These are phyloP conservation scores for Margarornis squamiger DNA, from an alignment of 2,797 vertebrate species.

Conservation along the genomic window DNA sequence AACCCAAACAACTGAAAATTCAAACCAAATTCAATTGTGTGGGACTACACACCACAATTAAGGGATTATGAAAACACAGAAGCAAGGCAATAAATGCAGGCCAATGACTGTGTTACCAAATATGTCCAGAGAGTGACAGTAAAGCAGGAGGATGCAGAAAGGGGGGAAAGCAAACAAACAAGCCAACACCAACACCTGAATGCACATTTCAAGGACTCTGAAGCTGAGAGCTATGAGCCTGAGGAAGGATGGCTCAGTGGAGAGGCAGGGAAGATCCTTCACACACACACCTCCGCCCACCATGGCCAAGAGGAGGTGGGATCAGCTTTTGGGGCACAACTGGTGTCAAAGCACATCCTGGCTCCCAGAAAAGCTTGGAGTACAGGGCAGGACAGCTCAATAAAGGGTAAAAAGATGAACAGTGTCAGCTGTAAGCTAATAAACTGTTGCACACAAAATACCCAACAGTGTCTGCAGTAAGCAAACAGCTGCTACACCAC, in stretches of 20 bases:
- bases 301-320: not conserved
- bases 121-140: not conserved
- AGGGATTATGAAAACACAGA: constrained; percentile 7
- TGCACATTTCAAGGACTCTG: not conserved
- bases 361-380: not conserved
- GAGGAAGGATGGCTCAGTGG: not conserved
- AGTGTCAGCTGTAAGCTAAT: not conserved
- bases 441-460: not conserved
- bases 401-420: not conserved
- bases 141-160: not conserved
- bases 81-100: not conserved
- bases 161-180: not conserved
- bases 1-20: constrained; percentile 36
- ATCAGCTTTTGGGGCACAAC: not conserved
- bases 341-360: not conserved
- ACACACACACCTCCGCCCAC: not conserved
- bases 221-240: not conserved
- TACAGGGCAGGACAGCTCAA: not conserved
- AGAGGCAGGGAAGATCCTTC: not conserved
- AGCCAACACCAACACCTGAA: fast-evolving
- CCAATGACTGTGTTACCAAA: not conserved
- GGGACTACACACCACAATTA: not conserved
- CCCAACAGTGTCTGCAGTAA: not conserved
- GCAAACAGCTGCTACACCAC: not conserved
- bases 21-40: constrained; percentile 30